Evolutionary conservation across 2,113 vertebrate species (phyloP), one percentile per base, ranked within the genome.

Genomic region (Condylura cristata): DNA sequence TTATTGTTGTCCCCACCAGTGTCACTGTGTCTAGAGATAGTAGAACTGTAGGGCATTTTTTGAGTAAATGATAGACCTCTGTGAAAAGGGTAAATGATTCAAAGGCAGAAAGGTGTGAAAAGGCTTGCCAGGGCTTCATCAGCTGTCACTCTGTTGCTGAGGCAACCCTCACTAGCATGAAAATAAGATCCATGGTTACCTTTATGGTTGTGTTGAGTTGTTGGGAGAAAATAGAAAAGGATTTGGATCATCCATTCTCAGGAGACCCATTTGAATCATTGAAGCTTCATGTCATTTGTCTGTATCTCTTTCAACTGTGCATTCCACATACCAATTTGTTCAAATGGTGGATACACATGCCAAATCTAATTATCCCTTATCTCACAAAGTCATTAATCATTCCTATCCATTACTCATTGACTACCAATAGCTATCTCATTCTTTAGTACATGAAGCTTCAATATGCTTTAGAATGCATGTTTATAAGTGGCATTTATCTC

Each of bases 321-420:
- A 81, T 91, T 91, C 61, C 80, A 96, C 87, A 94, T 68, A 91
- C 71, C 89, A 95, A 94, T 97, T 94, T 95, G 80, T 89, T 96
- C 95, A 97, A 97, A 97, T 95, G 79, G 91, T 87, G 96, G 71
- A 81, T 96, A 34, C 89, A 91, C 75, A 94, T 96, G 97, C 95
- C 96, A 96, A 96, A 96, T 93, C 71, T 94, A 96, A 96, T 97
- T 96, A 95, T 70, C 71, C 79, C 37, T 96, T 94, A 95, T 94
- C 91, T 96, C 93, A 89, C 53, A 76, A 81, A 95, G 91, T 93
- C 94, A 96, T 97, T 96, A 95, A 96, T 97, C 93, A 97, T 93
- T 94, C 14, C 72, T 78, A 87, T 93, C 94, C 94, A 94, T 96
- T 96, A 97, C 93, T 93, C 83, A 93, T 94, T 94, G 96, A 92